Conservation (phyloP, 2,888 invertebrate species). For the Leucophora obtusa region DNA sequence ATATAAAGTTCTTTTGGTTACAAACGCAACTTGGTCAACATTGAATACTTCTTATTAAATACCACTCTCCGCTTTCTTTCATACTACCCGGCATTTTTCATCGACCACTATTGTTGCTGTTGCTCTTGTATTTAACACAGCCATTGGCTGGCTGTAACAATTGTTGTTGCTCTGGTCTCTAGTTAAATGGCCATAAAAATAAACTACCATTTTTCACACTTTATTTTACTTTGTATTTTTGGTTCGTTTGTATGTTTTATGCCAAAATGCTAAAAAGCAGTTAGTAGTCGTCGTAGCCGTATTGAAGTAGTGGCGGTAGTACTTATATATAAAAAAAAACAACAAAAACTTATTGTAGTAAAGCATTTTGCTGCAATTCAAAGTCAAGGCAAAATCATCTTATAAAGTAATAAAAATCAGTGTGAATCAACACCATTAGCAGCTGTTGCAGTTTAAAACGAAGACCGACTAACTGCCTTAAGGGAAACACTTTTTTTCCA, state of each 20-base stretch:
- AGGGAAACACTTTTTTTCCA: slow-evolving; percentile 25
- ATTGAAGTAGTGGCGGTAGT: slow-evolving; percentile 28
- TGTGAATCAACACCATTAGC: slow-evolving; percentile 54
- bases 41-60: slow-evolving; percentile 4
- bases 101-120: slow-evolving; percentile 15
- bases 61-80: background rate
- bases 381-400: slow-evolving; percentile 67
- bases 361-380: slow-evolving; percentile 55
- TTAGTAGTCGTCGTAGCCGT: slow-evolving; percentile 36
- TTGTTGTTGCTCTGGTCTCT: slow-evolving; percentile 23
- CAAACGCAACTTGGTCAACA: slow-evolving; percentile 52
- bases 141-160: slow-evolving; percentile 30
- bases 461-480: slow-evolving; percentile 33
- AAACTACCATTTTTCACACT: slow-evolving; percentile 62
- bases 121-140: slow-evolving; percentile 39
- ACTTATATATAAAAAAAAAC: slow-evolving; percentile 16
- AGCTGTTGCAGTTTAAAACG: slow-evolving; percentile 56
- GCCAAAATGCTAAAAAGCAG: slow-evolving; percentile 44
- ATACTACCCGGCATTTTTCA: background rate
- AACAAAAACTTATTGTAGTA: slow-evolving; percentile 7
- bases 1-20: slow-evolving; percentile 23
- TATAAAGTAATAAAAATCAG: slow-evolving; percentile 63
- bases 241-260: slow-evolving; percentile 34
- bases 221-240: slow-evolving; percentile 26
- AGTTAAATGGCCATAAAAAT: slow-evolving; percentile 55